Evolutionary conservation across 2,113 vertebrate genomes (phyloP).

Genomic region (Lampris megalopsis): DNA sequence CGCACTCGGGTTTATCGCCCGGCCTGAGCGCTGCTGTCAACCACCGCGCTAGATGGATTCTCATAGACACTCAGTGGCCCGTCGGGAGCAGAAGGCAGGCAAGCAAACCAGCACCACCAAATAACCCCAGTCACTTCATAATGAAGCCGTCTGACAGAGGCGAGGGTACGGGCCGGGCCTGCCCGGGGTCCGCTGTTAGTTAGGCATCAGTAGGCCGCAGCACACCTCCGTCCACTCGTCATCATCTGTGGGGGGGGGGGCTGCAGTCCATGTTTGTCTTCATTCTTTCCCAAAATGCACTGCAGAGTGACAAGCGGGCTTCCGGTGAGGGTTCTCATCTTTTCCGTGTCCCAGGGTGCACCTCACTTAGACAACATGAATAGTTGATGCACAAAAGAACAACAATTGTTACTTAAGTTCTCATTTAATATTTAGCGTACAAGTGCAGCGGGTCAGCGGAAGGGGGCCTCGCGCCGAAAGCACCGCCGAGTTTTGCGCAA

Average conservation of each 20-base stretch:
- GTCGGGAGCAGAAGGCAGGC: neutral
- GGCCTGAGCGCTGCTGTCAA: constrained; percentile 1
- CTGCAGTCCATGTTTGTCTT: constrained; percentile 12
- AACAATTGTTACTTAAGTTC: constrained; percentile 82
- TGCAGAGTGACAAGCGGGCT: constrained; percentile 12
- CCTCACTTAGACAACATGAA: constrained; percentile 73
- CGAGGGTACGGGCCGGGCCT: neutral
- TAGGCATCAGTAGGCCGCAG: neutral
- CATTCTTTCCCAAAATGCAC: constrained; percentile 35
- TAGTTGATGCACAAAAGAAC: constrained; percentile 80
- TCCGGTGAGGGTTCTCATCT: constrained; percentile 24
- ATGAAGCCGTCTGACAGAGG: neutral
- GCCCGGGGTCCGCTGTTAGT: neutral
- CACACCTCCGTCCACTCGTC: neutral
- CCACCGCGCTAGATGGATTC: neutral
- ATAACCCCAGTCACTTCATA: neutral
- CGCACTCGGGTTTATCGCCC: constrained; percentile 1
- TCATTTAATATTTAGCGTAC: constrained; percentile 80
- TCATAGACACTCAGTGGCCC: neutral
- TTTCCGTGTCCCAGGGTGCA: constrained; percentile 54
- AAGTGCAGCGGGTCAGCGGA: constrained; percentile 35
- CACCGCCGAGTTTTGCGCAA: constrained; percentile 59
- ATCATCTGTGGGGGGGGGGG: too few relatives aligned
- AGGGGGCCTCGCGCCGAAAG: constrained; percentile 41
- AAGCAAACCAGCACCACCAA: neutral